Base-by-base conservation (phyloP, 2,113 vertebrate genomes). In the Promerops cafer region DNA sequence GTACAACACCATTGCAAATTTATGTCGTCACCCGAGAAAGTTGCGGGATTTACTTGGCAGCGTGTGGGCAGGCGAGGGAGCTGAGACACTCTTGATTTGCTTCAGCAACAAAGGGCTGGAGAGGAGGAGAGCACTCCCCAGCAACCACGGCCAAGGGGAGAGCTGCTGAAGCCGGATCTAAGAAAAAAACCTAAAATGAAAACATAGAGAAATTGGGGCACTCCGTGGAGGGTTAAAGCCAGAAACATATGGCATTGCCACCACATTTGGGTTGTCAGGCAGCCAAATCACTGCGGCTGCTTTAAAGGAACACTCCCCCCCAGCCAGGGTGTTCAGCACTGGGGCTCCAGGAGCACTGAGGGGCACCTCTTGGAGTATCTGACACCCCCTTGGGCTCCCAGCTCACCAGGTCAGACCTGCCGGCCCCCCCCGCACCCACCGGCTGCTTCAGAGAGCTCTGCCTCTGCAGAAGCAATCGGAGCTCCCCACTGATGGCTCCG, bases 11-110 rank as follows among this genome's bases (percentile, higher is more conserved):
- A 87, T 93, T 94, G 96, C 93, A 84, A 96, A 97, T 98, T 96
- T 96, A 97, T 93, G 94, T 66, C 94, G 81, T 94, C 95, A 90
- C 91, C 95, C 96, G 15, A 40, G 59, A 83, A 89, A 95, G 94
- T 74, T 78, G 90, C 10, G 10, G 92, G 90, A 74, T 77, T 89
- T 53, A 40, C 94, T 71, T 11, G 71, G 4, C 54, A 44, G 85
- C 30, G 4, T 10, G 56, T 24, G 80, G 92, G 76, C 75, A 56
- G 82, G 77, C 49, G 5, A 59, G 52, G 81, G 68, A 83, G 71
- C 79, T 4, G 39, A 76, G 76, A 6, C 6, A 17, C 64, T 13
- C 89, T 18, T 40, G 7, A 20, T 89, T 74, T 56, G 45, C 82
- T 50, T 16, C 65, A 28, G 84, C 77, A 74, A 16, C 72, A 76